Base-by-base conservation (phyloP, 2,888 invertebrate species). In the Priocnemis perturbator region DNA sequence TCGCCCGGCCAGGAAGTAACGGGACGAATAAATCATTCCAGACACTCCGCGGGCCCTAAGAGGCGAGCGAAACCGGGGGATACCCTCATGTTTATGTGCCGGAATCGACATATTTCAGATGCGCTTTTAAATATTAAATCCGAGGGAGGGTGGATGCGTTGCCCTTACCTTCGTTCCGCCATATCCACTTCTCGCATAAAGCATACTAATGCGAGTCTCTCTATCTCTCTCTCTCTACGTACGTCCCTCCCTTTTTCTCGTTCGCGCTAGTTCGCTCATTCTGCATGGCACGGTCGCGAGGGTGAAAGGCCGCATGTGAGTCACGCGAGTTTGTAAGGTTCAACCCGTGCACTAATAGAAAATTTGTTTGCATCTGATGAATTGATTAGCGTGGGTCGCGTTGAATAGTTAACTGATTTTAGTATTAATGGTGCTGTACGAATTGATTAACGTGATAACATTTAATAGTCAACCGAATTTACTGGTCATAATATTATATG, bases 91-190 rank as follows among this genome's bases (percentile, higher is more conserved):
- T 88, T 88, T 88, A 88, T 87, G 86, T 81, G 81, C 82, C 78
- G 81, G 86, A 87, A 87, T 88, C 88, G 87, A 87, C 88, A 87
- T 88, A 88, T 88, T 87, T 88, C 86, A 88, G 87, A 88, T 86
- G 86, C 83, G 85, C 84, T 83, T 86, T 88, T 86, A 86, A 88
- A 88, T 88, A 88, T 88, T 88, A 83, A 88, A 86, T 77, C 73
- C 74, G 69, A 77, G 81, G 82, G 83, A 77, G 67, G 57, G 70
- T 62, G 69, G 67, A 79, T 72, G 64, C 72, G 66, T 61, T 65
- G 61, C 57, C 14, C 61, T 21, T n/a, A 19, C n/a, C 57, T 67
- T 58, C 59, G 61, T 67, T 58, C 55, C 52, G 53, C 57, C 65
- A 48, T 67, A 64, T 62, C 52, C 71, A 59, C 63, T 55, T 62